A percentile compares a stretch with the other conserved stretches of the same genome.
Evolutionary conservation across 2,888 invertebrate genomes (phyloP).

Genomic region (Caenorhabditis wallacei): DNA sequence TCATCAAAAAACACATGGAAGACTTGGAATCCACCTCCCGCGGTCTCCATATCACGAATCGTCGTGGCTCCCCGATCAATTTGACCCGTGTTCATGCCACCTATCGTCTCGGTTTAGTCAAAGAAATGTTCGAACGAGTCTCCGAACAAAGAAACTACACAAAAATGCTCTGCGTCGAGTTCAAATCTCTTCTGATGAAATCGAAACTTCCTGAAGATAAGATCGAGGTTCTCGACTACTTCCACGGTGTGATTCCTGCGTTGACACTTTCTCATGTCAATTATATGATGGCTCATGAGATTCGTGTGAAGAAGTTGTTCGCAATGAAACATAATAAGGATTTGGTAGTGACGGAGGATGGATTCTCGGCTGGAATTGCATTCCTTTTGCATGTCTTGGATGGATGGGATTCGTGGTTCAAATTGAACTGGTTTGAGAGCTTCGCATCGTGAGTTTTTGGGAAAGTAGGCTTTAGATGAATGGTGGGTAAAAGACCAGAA

Average conservation of each 20-base stretch:
- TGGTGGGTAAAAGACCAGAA: no score
- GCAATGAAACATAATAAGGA: slow-evolving; percentile 86
- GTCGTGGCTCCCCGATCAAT: slow-evolving; percentile 1
- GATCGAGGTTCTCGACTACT: slow-evolving; percentile 88
- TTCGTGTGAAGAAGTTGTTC: slow-evolving; percentile 93
- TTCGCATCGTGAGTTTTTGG: slow-evolving; percentile 24
- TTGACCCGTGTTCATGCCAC: slow-evolving; percentile 2
- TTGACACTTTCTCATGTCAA: slow-evolving; percentile 94
- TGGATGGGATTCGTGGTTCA: slow-evolving; percentile 30
- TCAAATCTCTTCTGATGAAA: slow-evolving; percentile 89
- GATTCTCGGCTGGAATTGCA: slow-evolving; percentile 92
- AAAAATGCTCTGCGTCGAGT: slow-evolving; percentile 83
- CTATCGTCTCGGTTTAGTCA: slow-evolving; percentile 24
- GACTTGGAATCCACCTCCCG: slow-evolving; percentile 25
- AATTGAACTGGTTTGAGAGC: slow-evolving; percentile 39
- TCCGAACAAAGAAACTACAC: slow-evolving; percentile 31
- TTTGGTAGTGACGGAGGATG: slow-evolving; percentile 96
- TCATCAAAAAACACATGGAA: slow-evolving; percentile 39
- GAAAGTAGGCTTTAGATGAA: no score
- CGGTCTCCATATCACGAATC: slow-evolving; percentile 19
- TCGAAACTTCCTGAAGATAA: slow-evolving; percentile 3
- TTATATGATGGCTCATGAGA: slow-evolving; percentile 93
- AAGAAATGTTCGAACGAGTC: slow-evolving; percentile 43
- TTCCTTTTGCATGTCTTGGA: slow-evolving; percentile 39
- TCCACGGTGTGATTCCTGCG: slow-evolving; percentile 94